phyloP scores from a whole-genome alignment of 2,113 vertebrate genomes.

The zebrafish (Danio rerio) region DNA sequence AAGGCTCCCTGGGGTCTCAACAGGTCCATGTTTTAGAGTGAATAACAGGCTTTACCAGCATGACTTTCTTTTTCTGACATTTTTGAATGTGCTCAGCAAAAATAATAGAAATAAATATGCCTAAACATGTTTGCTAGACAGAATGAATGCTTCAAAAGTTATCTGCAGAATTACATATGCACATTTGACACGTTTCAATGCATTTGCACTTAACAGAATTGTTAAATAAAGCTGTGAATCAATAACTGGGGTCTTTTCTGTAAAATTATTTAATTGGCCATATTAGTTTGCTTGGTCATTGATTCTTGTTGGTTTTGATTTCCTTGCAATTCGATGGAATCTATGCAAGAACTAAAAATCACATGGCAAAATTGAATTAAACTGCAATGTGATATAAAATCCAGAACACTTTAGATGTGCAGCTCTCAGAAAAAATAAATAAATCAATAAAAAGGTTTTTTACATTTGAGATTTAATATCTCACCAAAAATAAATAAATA shows the following conservation, averaged over 20 bases:
- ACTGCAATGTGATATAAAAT: no score
- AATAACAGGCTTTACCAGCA: background rate
- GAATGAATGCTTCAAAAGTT: background rate
- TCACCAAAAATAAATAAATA: no score
- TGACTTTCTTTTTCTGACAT: background rate
- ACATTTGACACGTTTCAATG: background rate
- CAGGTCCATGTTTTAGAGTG: background rate
- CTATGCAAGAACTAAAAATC: no score
- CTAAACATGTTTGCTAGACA: background rate
- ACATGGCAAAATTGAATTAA: no score
- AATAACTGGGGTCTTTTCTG: background rate
- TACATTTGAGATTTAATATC: no score
- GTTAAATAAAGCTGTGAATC: background rate
- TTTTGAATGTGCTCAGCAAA: background rate
- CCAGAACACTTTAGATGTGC: no score
- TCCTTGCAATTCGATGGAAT: no score
- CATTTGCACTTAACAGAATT: background rate
- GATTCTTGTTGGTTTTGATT: no score
- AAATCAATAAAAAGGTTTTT: no score
- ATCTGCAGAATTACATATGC: background rate
- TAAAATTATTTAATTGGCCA: background rate
- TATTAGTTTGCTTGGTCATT: no score
- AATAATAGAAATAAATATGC: background rate
- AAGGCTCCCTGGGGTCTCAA: constrained; percentile 1
- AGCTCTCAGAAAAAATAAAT: no score